Conservation (phyloP, 2,797 vertebrate genomes). For the Podarcis lilfordi region DNA sequence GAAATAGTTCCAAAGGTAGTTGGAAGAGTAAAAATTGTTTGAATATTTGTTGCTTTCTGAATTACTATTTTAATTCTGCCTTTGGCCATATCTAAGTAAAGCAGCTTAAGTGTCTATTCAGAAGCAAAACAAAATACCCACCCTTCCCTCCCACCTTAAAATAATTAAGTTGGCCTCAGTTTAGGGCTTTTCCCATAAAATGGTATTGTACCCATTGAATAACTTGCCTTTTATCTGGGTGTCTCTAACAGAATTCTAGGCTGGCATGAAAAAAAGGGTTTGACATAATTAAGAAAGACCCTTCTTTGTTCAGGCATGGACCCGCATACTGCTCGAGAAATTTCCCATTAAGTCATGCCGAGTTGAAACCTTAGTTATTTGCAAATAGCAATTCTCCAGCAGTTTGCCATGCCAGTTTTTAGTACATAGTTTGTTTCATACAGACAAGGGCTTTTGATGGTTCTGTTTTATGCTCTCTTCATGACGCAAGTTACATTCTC, state of each 20-base stretch:
- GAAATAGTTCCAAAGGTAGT: constrained; percentile 44
- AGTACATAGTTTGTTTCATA: constrained; percentile 22
- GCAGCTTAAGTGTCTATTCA: constrained; percentile 13
- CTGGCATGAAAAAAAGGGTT: background rate
- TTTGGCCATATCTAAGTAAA: constrained; percentile 15
- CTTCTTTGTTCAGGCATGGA: background rate
- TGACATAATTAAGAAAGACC: background rate
- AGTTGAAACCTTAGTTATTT: background rate
- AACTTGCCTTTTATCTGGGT: background rate
- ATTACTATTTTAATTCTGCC: background rate
- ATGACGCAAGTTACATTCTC: constrained; percentile 7
- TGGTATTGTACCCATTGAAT: accelerated
- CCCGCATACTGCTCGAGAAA: background rate
- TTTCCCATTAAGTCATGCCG: background rate
- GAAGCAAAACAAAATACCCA: background rate
- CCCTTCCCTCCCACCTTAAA: no score
- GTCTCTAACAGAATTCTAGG: no score
- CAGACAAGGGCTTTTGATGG: constrained; percentile 30
- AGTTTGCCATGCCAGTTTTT: background rate
- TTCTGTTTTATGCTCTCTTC: constrained; percentile 34
- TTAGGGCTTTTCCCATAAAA: background rate
- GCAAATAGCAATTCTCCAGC: background rate
- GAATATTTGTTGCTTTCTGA: background rate
- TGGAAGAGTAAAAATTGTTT: background rate
- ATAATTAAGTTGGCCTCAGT: background rate